phyloP scores from a whole-genome alignment of 2,888 invertebrate genomes.

The Lobophora halterata region DNA sequence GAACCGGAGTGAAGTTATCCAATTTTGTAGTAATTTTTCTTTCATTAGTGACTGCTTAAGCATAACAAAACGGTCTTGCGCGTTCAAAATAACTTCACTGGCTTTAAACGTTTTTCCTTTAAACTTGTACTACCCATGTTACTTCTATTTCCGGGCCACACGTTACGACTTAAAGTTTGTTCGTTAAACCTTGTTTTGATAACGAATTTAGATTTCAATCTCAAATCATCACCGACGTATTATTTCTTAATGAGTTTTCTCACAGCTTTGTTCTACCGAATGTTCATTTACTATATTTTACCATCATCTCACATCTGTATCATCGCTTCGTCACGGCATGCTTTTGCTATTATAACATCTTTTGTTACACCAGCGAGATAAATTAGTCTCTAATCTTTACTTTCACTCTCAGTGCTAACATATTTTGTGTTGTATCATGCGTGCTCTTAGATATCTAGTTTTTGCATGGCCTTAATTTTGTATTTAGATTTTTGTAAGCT shows the following conservation, averaged over 20 bases:
- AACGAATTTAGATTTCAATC: neutral
- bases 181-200: neutral
- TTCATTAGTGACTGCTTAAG: too few relatives aligned
- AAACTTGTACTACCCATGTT: too few relatives aligned
- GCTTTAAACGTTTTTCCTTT: too few relatives aligned
- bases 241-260: neutral
- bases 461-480: too few relatives aligned
- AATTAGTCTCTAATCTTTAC: conserved; percentile 27
- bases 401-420: conserved; percentile 27
- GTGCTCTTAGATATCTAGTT: conserved; percentile 10
- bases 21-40: too few relatives aligned
- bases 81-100: too few relatives aligned
- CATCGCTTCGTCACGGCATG: conserved; percentile 32
- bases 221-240: neutral
- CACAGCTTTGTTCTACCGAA: neutral
- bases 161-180: too few relatives aligned
- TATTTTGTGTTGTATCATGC: conserved; percentile 15
- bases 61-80: too few relatives aligned
- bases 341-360: conserved; percentile 35
- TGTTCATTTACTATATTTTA: conserved; percentile 14
- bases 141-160: too few relatives aligned
- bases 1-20: too few relatives aligned
- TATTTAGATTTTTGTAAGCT: neutral
- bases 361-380: conserved; percentile 33
- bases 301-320: conserved; percentile 24